Base-by-base conservation (phyloP, 2,888 invertebrate species). In the Tetropium fuscum region DNA sequence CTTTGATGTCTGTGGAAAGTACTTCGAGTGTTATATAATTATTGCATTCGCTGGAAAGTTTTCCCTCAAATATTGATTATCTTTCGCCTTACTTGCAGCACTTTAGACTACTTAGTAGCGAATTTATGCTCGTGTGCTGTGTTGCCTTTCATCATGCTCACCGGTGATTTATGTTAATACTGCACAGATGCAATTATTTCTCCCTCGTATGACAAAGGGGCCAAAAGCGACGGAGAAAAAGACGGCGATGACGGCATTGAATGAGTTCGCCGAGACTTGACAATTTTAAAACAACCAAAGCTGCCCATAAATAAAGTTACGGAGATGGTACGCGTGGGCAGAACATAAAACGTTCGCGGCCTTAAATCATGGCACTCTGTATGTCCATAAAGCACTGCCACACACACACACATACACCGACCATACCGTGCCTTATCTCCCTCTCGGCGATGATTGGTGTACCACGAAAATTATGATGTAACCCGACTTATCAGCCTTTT, bases 261-360 rank as follows among this genome's bases (percentile, higher is more conserved):
- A 64, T 62, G 62, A 62, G 57, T 58, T 63, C 56, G 61, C 62
- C 53, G 53, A 48, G 65, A 68, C 70, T 70, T 70, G 68, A 79
- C 79, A 77, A 78, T 79, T 78, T 78, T 77, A 77, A 79, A 80
- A 79, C 78, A 76, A 77, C 71, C 72, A 71, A 75, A 76, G 75
- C 74, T 73, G 74, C 76, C 75, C 74, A 78, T 80, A 80, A 80
- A 80, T 80, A 80, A 80, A 69, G 69, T 72, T 63, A 65, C 68
- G 78, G 78, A 79, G 80, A 80, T 80, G 80, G 78, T 74, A 73
- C 76, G 80, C 80, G 80, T 80, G 80, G 80, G 80, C 76, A 70
- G 78, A 80, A 80, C 80, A 80, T 78, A 78, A 76, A 78, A 78
- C 74, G 78, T 76, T 79, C 74, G 79, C 75, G 75, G 79, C 74